Base-by-base conservation (phyloP, 2,797 vertebrate genomes). In the Onychomys torridus region DNA sequence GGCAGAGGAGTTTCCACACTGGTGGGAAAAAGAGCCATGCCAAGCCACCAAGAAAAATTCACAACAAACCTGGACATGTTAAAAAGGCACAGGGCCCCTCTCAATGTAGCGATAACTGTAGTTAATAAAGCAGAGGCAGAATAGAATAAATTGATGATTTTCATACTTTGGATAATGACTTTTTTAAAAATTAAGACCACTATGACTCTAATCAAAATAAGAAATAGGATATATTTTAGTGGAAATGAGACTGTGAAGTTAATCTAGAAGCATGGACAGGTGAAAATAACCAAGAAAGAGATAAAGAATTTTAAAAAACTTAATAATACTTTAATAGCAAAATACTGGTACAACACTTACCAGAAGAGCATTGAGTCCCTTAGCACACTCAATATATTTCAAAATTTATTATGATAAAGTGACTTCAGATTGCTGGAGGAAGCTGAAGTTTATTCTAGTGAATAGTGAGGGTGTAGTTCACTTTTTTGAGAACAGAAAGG, bases 221-320 rank as follows among this genome's bases (percentile, higher is more conserved):
- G 14, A 78, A 11, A 4, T 79, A 37, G 4, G 4, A 55, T 65
- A 29, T 65, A 32, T 91, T 96, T 83, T 59, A 37, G 73, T 88
- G 77, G 82, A 93, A 93, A 83, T 40, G 0, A 89, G 46, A 49
- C 32, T 55, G 0, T 63, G 25, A n/a, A 65, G 2, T 77, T 71
- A 55, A 71, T 77, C 7, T 91, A 67, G 61, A 88, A 84, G 46
- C 82, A 71, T 21, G 21, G 27, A 29, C 76, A 32, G 9, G 32
- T 91, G 37, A 88, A 88, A 95, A 93, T 87, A 87, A 55, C 19
- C 40, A 87, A 88, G 29, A 71, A 71, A 77, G 61, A 83, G 61
- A 83, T 46, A 73, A 91, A 81, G n/a, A 84, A n/a, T 32, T n/a
- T n/a, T n/a, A 55, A 90, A 67, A 75, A 87, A 40, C 10, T 57